Conservation (phyloP, 92 coral and sea anemone species). For the Pocillopora grandis region DNA sequence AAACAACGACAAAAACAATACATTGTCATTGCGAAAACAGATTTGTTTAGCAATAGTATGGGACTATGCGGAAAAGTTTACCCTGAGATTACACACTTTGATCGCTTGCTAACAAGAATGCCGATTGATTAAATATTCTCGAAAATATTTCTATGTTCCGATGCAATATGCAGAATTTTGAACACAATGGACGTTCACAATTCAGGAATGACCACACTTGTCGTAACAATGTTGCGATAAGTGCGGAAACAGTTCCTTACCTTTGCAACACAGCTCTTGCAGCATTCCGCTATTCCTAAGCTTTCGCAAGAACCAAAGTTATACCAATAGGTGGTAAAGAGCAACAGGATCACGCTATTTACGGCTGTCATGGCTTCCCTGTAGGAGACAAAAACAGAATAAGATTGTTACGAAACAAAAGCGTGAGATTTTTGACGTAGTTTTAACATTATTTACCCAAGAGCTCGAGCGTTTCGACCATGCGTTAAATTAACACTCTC, state of each 20-base stretch:
- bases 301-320: background rate
- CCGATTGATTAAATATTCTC: too few relatives aligned
- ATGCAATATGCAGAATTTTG: too few relatives aligned
- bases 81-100: too few relatives aligned
- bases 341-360: background rate
- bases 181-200: too few relatives aligned
- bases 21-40: too few relatives aligned
- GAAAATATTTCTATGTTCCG: too few relatives aligned
- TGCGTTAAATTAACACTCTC: background rate
- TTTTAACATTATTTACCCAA: slow-evolving; percentile 4
- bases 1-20: too few relatives aligned
- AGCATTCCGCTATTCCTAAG: background rate
- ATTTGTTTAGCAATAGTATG: too few relatives aligned
- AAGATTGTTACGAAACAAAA: background rate
- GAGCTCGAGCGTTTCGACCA: background rate
- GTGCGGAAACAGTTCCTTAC: background rate
- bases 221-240: too few relatives aligned
- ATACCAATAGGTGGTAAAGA: background rate
- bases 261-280: slow-evolving; percentile 21
- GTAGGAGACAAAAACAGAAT: background rate
- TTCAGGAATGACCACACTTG: too few relatives aligned
- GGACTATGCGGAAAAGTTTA: too few relatives aligned
- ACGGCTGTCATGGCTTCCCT: background rate
- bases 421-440: background rate
- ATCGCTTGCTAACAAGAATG: too few relatives aligned